Evolutionary conservation across 2,888 invertebrate genomes (phyloP).

Genomic region (Ochropacha duplaris): DNA sequence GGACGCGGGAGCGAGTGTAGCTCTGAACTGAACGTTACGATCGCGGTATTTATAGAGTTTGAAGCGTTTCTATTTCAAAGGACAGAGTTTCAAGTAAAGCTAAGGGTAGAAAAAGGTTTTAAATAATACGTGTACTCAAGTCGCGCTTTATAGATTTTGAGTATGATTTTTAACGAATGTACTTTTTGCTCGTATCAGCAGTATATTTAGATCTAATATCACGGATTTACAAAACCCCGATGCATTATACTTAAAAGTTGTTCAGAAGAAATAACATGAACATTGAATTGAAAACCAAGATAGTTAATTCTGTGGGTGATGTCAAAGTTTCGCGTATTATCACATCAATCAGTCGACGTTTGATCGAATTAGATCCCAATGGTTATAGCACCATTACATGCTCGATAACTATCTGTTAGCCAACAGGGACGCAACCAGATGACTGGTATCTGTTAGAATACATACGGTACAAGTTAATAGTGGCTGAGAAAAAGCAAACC

Average conservation of each 20-base stretch:
- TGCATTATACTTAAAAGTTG: too few relatives aligned
- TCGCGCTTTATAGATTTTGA: background rate
- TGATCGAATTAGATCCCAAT: background rate
- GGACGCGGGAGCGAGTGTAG: conserved; percentile 26
- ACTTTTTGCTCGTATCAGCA: too few relatives aligned
- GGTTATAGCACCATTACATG: background rate
- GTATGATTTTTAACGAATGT: too few relatives aligned
- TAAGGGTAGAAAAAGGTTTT: background rate
- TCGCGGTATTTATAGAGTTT: background rate
- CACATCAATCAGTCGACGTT: background rate
- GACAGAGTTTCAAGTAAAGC: background rate
- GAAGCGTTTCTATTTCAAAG: background rate
- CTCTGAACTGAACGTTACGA: background rate
- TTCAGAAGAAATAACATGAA: too few relatives aligned
- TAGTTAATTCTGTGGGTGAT: too few relatives aligned
- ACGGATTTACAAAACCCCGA: too few relatives aligned
- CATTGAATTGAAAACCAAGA: too few relatives aligned
- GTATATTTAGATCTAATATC: too few relatives aligned
- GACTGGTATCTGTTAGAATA: background rate
- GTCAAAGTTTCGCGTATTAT: too few relatives aligned
- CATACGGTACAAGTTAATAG: too few relatives aligned
- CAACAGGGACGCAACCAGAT: background rate
- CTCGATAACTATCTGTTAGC: background rate
- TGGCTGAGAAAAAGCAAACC: too few relatives aligned
- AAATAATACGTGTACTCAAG: background rate